These are phyloP conservation scores for Piezodorus guildinii DNA, from an alignment of 1,140 invertebrate genomes.

Conservation along the genomic window DNA sequence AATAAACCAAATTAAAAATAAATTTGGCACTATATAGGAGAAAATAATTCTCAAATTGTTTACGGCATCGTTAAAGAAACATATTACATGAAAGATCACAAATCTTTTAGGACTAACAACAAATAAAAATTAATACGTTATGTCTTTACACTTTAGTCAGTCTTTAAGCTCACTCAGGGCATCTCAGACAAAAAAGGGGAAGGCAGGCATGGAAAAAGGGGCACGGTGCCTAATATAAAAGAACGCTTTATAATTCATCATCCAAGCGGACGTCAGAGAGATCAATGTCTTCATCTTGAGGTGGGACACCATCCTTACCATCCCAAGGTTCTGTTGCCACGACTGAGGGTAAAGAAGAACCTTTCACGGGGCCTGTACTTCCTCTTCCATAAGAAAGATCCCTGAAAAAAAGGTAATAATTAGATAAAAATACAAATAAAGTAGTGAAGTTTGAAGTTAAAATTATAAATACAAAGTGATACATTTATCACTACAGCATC, in stretches of 20 bases:
- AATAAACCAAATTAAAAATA: neutral
- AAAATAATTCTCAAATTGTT: neutral
- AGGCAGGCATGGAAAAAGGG: neutral
- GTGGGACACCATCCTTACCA: conserved; percentile 87
- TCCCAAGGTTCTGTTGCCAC: conserved; percentile 75
- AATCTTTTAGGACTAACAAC: neutral
- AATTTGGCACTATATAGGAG: neutral
- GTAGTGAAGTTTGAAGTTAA: too few relatives aligned
- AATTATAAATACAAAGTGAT: too few relatives aligned
- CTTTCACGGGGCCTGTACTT: conserved; percentile 78
- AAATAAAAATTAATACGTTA: neutral
- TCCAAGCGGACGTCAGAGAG: conserved; percentile 82
- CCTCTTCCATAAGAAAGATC: conserved; percentile 92
- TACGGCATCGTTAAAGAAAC: too few relatives aligned
- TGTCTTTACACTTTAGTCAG: neutral
- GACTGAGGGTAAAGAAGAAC: conserved; percentile 72
- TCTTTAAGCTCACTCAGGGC: conserved; percentile 9
- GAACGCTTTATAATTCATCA: conserved; percentile 63
- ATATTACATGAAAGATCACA: too few relatives aligned
- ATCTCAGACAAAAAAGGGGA: neutral
- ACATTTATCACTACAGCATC: too few relatives aligned
- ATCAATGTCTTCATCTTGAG: conserved; percentile 85
- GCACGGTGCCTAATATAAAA: conserved; percentile 33
- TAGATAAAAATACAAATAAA: too few relatives aligned
- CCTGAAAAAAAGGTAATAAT: conserved; percentile 40